Evolutionary conservation across 1,140 invertebrate genomes (phyloP).

Genomic region (Notospermus geniculatus): DNA sequence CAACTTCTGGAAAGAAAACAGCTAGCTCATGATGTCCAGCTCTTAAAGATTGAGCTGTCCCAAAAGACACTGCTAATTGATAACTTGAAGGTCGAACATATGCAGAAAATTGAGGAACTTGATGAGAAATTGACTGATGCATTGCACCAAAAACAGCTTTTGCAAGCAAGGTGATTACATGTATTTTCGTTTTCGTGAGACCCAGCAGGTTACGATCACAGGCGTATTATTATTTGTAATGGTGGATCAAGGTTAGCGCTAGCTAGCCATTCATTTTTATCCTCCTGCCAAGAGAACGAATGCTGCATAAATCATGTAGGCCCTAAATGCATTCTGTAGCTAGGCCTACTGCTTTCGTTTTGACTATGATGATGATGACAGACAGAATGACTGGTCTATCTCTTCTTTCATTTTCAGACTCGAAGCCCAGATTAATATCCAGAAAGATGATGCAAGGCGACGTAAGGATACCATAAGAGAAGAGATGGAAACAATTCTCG

Average conservation of each 20-base stretch:
- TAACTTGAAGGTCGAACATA: slow-evolving; percentile 52
- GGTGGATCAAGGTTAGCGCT: too few relatives aligned
- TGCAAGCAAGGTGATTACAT: slow-evolving; percentile 33
- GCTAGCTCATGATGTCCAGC: slow-evolving; percentile 52
- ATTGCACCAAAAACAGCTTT: slow-evolving; percentile 52
- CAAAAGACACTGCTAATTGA: slow-evolving; percentile 52
- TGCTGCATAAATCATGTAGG: too few relatives aligned
- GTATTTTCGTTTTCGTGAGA: too few relatives aligned
- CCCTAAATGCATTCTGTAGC: too few relatives aligned
- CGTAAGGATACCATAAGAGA: slow-evolving; percentile 46
- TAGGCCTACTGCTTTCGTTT: too few relatives aligned
- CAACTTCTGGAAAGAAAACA: slow-evolving; percentile 48
- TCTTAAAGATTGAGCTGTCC: slow-evolving; percentile 55
- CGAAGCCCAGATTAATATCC: slow-evolving; percentile 51
- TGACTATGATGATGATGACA: too few relatives aligned
- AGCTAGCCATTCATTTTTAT: too few relatives aligned
- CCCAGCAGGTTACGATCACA: too few relatives aligned
- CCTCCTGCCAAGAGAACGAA: too few relatives aligned
- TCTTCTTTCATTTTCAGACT: slow-evolving; percentile 19
- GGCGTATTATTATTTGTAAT: too few relatives aligned
- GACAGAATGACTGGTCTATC: neutral
- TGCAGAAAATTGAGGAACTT: slow-evolving; percentile 49
- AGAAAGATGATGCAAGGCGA: slow-evolving; percentile 48
- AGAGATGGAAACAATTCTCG: slow-evolving; percentile 48
- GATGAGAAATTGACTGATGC: slow-evolving; percentile 47